Evolutionary conservation across 2,113 vertebrate species (phyloP), one percentile per base, ranked within the genome.

Genomic region (Bos taurus): DNA sequence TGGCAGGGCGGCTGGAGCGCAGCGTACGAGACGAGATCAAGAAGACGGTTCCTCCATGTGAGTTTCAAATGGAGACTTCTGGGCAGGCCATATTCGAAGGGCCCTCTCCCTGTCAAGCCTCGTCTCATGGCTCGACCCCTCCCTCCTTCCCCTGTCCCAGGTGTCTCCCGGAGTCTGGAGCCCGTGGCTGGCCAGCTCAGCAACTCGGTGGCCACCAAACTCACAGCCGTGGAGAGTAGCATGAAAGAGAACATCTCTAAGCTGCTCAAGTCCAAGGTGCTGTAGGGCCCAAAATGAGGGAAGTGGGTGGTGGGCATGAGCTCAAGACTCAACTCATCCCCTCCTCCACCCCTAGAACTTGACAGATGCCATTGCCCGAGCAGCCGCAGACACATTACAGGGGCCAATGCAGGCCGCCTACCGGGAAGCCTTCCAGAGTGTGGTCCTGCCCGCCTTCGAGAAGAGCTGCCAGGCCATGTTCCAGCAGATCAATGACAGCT

Each of bases 381-480:
- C 99, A 0, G 99, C 99, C 1, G 99, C 99, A 0, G 99, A 99
- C 64, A 99, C 99, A 0, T 99, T 99, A 98, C 99, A 99, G 98
- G 99, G 99, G 2, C 99, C 99, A 1, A 99, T 99, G 97, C 99
- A 99, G 98, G 98, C 99, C 0, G 99, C 99, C 11, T 99, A 99
- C 98, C 99, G 99, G 97, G 99, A 99, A 82, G 99, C 99, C 1
- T 99, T 99, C 98, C 99, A 99, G 98, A 99, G 99, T 8, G 98
- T 99, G 0, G 99, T 99, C 88, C 98, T 99, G 96, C 99, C 99
- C 0, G 99, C 99, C 25, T 99, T 99, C 1, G 99, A 99, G 98
- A 99, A 99, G 98, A 99, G 99, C 98, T 99, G 99, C 97, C 99
- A 99, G 99, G 99, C 99, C 97, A 99, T 99, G 99, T 99, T 99